Evolutionary conservation across 1,140 invertebrate species (phyloP), one percentile per base, ranked within the genome.

Genomic region (Manduca sexta): DNA sequence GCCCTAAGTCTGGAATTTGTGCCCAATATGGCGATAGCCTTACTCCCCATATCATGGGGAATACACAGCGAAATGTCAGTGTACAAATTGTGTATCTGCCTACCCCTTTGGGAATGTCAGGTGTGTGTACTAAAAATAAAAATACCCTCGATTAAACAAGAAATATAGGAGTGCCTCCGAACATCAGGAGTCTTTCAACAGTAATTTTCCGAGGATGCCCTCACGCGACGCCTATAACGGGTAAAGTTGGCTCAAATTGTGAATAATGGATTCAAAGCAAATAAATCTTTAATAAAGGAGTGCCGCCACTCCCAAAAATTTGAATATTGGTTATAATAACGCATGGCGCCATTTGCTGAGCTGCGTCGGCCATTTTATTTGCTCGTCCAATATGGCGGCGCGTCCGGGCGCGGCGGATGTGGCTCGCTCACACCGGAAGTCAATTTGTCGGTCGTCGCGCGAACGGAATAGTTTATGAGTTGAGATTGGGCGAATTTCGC

Each of bases 351-450:
- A 41, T 52, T 46, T 35, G 13, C 37, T 41, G 39, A 46, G 8
- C 17, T 16, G 15, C 42, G 14, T 4, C 18, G 13, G 40, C 40
- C 51, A 48, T 48, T 53, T 48, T 48, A 26, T 44, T 48, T 44
- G 26, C 13, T 1, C 42, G 33, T 29, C 47, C 50, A 58, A 58
- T 49, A 58, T 58, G 51, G 56, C 50, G 38, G 7, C 47, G 44
- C 35, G 38, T 53, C 56, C 51, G 56, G 45, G 18, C 40, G 41
- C 34, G 42, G 30, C 56, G 50, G 56, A 58, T 50, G 56, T 44
- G 44, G 47, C 50, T 49, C 44, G 46, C 51, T 53, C 50, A 58
- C 56, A 53, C 56, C 56, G 56, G 56, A 58, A 47, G 47, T 53
- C 50, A 53, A 58, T 58, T 58, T 58, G 51, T 49, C 46, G 41